These are phyloP conservation scores for Clytia hemisphaerica DNA, from an alignment of 30 jellyfish, hydroid and myxozoan genomes.

Conservation along the genomic window DNA sequence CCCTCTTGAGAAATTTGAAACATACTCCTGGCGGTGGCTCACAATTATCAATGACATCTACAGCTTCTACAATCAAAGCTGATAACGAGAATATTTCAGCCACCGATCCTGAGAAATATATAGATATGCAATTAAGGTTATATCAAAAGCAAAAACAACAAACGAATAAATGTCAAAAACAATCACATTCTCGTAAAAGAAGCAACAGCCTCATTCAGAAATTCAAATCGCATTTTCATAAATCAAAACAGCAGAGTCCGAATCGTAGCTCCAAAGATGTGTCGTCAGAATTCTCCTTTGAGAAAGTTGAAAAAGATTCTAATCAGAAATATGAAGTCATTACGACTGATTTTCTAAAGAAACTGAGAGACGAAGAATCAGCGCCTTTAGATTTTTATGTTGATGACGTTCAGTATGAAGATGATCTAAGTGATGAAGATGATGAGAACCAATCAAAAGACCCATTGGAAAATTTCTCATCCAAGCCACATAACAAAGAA, in stretches of 20 bases:
- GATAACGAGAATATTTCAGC: background rate
- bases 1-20: background rate
- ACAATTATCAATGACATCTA: background rate
- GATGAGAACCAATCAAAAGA: background rate
- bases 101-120: too few species aligned
- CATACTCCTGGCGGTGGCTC: too few species aligned
- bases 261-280: slow-evolving; percentile 13
- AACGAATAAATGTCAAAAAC: background rate
- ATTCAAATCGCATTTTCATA: slow-evolving; percentile 7
- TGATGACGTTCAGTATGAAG: too few species aligned
- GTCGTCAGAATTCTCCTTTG: slow-evolving; percentile 14
- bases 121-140: too few species aligned
- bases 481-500: background rate
- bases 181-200: background rate
- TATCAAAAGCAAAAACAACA: background rate
- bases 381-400: too few species aligned
- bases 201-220: slow-evolving; percentile 10
- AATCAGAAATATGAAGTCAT: too few species aligned
- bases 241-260: background rate
- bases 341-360: too few species aligned
- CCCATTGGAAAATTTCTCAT: background rate
- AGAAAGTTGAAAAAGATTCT: background rate
- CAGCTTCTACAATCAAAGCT: background rate
- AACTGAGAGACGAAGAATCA: too few species aligned
- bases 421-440: too few species aligned